A percentile compares a stretch with the other conserved stretches of the same genome.
Evolutionary conservation across 1,140 invertebrate species (phyloP).

Genomic region (Physella acuta): DNA sequence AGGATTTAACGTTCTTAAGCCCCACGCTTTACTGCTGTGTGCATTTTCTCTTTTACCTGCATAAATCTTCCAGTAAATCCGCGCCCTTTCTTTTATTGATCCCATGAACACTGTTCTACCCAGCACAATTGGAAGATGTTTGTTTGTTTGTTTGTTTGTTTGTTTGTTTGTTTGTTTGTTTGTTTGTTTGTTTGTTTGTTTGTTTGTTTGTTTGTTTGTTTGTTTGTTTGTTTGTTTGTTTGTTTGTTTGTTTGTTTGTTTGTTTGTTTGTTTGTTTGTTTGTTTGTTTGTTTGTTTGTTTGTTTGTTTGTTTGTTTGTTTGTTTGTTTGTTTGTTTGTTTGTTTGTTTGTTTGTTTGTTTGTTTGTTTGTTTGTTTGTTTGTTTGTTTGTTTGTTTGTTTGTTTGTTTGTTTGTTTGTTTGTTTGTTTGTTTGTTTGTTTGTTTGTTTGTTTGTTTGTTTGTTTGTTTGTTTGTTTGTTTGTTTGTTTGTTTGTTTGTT

Average conservation of each 20-base stretch:
- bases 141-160: constrained; percentile 4
- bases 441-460: constrained; percentile 4
- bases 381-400: background rate
- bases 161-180: constrained; percentile 4
- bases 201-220: constrained; percentile 4
- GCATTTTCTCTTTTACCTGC: too few species aligned
- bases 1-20: too few species aligned
- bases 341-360: constrained; percentile 1
- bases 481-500: constrained; percentile 4
- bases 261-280: constrained; percentile 4
- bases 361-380: background rate
- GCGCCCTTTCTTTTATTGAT: too few species aligned
- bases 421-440: constrained; percentile 4
- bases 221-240: constrained; percentile 4
- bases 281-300: constrained; percentile 4
- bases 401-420: constrained; percentile 1
- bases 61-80: too few species aligned
- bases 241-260: constrained; percentile 4
- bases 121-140: too few species aligned
- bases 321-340: constrained; percentile 4
- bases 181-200: constrained; percentile 4
- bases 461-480: constrained; percentile 4
- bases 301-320: constrained; percentile 4
- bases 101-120: too few species aligned
- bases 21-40: too few species aligned